Evolutionary conservation across 2,888 invertebrate species (phyloP), one percentile per base, ranked within the genome.

Genomic region (Phaonia tiefii): DNA sequence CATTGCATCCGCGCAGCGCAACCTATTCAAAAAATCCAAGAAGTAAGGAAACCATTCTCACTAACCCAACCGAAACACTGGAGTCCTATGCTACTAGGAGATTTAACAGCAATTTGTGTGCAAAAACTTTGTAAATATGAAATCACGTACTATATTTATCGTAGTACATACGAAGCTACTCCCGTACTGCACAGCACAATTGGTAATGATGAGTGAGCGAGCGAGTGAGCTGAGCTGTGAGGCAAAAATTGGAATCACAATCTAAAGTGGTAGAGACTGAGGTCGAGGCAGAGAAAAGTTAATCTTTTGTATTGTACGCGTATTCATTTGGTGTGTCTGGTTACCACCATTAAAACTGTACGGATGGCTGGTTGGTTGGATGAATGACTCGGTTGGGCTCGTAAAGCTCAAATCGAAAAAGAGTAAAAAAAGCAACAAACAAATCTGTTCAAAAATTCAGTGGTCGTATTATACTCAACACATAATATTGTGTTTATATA

Each of bases 351-450:
- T 66, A 46, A 67, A 65, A 80, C 71, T 54, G 69, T 75, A 63
- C 20, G 63, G 66, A 71, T 75, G 73, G 60, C 60, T 54, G 54
- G 51, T 66, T 22, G 54, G 39, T 60, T 37, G 58, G 69, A 25
- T 67, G 44, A 11, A 44, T 44, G 44, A 22, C 37, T n/a, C 60
- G 39, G 25, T 49, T 44, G 17, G 54, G 11, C 56, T 54, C 54
- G 22, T 26, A 13, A 5, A 13, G 25, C n/a, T 56, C 1, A 13
- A 20, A 56, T 8, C 3, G 11, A 11, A 37, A 63, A 69, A 37
- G 54, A 67, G 75, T 80, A 80, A 80, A 80, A n/a, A n/a, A 54
- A 75, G 72, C 10, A 73, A 67, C 80, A 65, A n/a, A n/a, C 80
- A 80, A 80, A 80, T 80, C 80, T 67, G 63, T 39, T 49, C 75